Percentiles rank a stretch among this genome's conserved stretches.
Evolutionary conservation across 2,113 vertebrate genomes (phyloP).

Genomic region (western clawed frog (Xenopus tropicalis)): UCB_Xtro_10.0 CM004449.2:90305501-90306000

Average conservation of each 20-base stretch:
- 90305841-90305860: constrained; percentile 1
- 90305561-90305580: too few relatives aligned
- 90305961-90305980: too few relatives aligned
- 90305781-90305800: constrained; percentile 31
- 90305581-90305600: neutral
- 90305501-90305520: too few relatives aligned
- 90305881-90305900: too few relatives aligned
- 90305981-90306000: too few relatives aligned
- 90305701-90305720: constrained; percentile 27
- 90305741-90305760: constrained; percentile 8
- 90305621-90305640: neutral
- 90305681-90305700: constrained; percentile 8
- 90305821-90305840: neutral
- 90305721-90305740: constrained; percentile 5
- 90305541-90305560: too few relatives aligned
- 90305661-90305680: neutral
- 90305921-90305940: too few relatives aligned
- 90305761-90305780: constrained; percentile 20
- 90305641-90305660: neutral
- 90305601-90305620: neutral
- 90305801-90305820: constrained; percentile 28
- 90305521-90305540: too few relatives aligned
- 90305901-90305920: too few relatives aligned
- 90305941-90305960: too few relatives aligned
- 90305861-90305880: too few relatives aligned